These are phyloP conservation scores for Drosophila orosa DNA, from an alignment of 1,140 invertebrate genomes.

Conservation along the genomic window DNA sequence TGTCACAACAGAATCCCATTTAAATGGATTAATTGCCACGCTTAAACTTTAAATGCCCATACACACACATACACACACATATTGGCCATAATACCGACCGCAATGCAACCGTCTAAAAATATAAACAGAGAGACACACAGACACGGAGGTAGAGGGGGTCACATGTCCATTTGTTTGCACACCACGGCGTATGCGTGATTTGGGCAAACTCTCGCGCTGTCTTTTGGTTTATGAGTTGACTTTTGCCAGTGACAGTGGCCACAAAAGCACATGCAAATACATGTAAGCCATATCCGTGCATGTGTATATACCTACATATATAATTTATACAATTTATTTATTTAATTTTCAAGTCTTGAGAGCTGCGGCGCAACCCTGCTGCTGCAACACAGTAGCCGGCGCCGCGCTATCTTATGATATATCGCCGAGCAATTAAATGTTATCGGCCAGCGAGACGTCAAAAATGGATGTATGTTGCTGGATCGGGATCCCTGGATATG, in stretches of 20 bases:
- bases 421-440: constrained; percentile 78
- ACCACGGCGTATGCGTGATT: constrained; percentile 75
- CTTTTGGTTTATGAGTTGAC: constrained; percentile 55
- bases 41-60: constrained; percentile 9
- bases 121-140: constrained; percentile 6
- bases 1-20: neutral
- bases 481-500: constrained; percentile 2
- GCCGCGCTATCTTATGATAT: constrained; percentile 73
- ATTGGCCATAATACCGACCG: constrained; percentile 4
- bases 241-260: constrained; percentile 21
- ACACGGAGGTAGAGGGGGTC: neutral
- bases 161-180: constrained; percentile 37
- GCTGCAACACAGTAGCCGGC: neutral
- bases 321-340: constrained; percentile 63
- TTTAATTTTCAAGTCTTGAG: constrained; percentile 65
- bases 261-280: constrained; percentile 54
- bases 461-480: constrained; percentile 13
- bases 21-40: constrained; percentile 9
- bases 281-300: constrained; percentile 35
- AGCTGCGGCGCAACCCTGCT: neutral
- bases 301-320: constrained; percentile 11
- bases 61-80: neutral
- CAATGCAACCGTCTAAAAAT: constrained; percentile 26
- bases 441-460: constrained; percentile 70
- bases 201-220: constrained; percentile 4